A percentile compares a stretch with the other conserved stretches of the same genome.
phyloP scores from a whole-genome alignment of 2,113 vertebrate species.

The Sprattus sprattus region DNA sequence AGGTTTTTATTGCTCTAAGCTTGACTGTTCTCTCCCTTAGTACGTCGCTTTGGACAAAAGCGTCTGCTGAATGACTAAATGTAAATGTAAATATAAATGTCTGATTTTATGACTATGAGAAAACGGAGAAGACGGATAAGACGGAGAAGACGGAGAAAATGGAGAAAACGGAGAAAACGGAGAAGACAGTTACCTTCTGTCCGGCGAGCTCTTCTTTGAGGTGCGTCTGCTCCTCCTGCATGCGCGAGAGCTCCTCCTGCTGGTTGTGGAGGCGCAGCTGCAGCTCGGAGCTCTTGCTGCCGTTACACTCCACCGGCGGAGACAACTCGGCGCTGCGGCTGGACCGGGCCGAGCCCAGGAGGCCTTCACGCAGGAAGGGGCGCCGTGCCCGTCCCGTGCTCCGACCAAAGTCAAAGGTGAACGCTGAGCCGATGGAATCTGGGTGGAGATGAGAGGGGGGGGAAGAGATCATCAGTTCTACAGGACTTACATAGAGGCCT shows the following conservation, averaged over 20 bases:
- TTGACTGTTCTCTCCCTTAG: too few species aligned
- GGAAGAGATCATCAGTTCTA: too few species aligned
- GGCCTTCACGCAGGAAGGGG: conserved; percentile 76
- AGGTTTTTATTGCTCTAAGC: too few species aligned
- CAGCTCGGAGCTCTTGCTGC: conserved; percentile 68
- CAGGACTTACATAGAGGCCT: too few species aligned
- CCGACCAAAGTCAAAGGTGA: conserved; percentile 85
- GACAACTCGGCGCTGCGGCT: conserved; percentile 70
- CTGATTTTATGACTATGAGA: too few species aligned
- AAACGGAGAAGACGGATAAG: too few species aligned
- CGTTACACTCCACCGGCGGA: conserved; percentile 67
- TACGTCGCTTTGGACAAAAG: too few species aligned
- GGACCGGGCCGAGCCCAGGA: conserved; percentile 63
- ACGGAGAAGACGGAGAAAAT: too few species aligned
- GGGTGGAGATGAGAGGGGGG: background rate
- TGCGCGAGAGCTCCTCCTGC: conserved; percentile 80
- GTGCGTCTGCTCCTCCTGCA: conserved; percentile 81
- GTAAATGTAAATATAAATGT: too few species aligned
- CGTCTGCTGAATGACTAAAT: too few species aligned
- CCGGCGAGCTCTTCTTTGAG: conserved; percentile 75
- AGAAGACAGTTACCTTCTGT: conserved; percentile 64
- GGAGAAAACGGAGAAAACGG: too few species aligned
- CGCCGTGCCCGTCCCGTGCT: conserved; percentile 73
- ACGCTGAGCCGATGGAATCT: conserved; percentile 78
- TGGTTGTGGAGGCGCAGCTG: conserved; percentile 81